phyloP scores from a whole-genome alignment of 1,140 invertebrate genomes.

The Leguminivora glycinivorella region DNA sequence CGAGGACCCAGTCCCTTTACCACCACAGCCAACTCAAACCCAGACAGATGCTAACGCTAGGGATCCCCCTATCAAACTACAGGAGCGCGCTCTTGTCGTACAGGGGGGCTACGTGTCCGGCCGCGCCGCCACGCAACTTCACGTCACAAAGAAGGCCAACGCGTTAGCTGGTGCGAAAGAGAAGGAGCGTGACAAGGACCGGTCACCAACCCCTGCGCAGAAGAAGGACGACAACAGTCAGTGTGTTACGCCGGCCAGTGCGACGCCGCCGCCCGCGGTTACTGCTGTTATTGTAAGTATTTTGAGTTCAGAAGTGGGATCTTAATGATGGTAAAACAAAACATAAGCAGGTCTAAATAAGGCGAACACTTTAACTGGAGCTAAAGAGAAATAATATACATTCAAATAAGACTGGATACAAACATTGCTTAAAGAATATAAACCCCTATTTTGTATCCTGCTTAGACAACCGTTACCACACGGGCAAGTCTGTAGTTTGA shows the following conservation, averaged over 20 bases:
- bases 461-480: no score
- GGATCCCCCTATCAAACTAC: conserved; percentile 59
- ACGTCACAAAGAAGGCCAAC: conserved; percentile 84
- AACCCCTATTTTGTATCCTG: no score
- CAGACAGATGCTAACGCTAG: conserved; percentile 63
- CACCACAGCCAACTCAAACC: conserved; percentile 47
- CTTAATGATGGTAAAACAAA: background rate
- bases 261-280: conserved; percentile 53
- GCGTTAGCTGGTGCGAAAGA: conserved; percentile 78
- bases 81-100: conserved; percentile 82
- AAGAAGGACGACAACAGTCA: conserved; percentile 43
- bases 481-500: no score
- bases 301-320: background rate
- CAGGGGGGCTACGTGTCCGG: conserved; percentile 81
- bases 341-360: background rate
- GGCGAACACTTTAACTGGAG: background rate
- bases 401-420: no score
- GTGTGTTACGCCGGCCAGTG: conserved; percentile 45
- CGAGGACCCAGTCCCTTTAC: background rate
- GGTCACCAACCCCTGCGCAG: conserved; percentile 45
- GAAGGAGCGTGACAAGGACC: conserved; percentile 46
- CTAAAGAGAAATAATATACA: no score
- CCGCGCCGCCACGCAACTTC: conserved; percentile 77
- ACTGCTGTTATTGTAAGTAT: conserved; percentile 47
- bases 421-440: no score